Evolutionary conservation across 2,888 invertebrate species (phyloP).

Genomic region (Alentia gelatinosa): DNA sequence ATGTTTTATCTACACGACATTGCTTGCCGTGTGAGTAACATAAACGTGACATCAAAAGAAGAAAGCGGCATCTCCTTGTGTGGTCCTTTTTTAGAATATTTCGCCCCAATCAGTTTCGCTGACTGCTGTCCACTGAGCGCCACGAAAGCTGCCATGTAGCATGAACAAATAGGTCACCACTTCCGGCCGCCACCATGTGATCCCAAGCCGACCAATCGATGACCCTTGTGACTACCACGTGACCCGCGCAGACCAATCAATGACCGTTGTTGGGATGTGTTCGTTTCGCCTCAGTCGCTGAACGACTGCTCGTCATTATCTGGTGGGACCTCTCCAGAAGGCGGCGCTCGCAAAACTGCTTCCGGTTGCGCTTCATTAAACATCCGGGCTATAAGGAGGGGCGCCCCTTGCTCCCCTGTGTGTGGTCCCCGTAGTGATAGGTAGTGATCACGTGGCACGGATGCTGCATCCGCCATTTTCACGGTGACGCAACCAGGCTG

Average conservation of each 20-base stretch:
- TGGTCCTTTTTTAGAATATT: neutral
- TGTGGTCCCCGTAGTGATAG: conserved; percentile 46
- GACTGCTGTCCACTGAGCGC: neutral
- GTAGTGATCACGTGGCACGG: conserved; percentile 24
- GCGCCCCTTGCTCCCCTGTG: conserved; percentile 30
- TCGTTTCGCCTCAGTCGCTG: neutral
- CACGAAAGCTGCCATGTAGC: conserved; percentile 15
- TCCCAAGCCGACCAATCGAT: neutral
- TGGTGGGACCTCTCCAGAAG: neutral
- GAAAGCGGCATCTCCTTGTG: neutral
- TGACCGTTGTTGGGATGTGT: neutral
- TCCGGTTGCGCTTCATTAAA: neutral
- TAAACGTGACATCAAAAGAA: neutral
- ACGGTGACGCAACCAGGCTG: conserved; percentile 44
- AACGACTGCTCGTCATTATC: neutral
- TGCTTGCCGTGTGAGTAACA: no score
- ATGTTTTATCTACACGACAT: no score
- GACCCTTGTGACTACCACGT: neutral
- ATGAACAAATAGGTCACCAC: conserved; percentile 45
- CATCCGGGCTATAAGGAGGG: conserved; percentile 20
- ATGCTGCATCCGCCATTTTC: conserved; percentile 15
- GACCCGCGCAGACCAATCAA: conserved; percentile 18
- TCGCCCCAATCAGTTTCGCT: conserved; percentile 33
- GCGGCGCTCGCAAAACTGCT: neutral
- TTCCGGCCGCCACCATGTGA: neutral